Evolutionary conservation across 2,113 vertebrate genomes (phyloP), one percentile per base, ranked within the genome.

Genomic region (Haplochromis vanheusdeni): DNA sequence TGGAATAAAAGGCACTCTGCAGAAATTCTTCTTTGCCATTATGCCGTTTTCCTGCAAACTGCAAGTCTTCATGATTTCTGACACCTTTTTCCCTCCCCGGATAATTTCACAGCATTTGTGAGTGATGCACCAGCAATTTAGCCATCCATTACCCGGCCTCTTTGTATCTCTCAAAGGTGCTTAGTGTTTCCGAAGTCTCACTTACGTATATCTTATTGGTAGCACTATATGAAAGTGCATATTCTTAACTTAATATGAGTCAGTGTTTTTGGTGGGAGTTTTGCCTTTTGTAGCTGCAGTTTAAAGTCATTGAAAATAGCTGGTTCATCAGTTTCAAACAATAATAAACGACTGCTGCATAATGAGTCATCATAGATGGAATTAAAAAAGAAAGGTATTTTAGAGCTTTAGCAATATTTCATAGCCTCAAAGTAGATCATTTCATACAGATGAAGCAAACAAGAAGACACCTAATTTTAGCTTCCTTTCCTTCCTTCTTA

Each of bases 111-210:
- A 73, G 35, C 40, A 9, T 83, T 89, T 79, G 31, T 86, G 86
- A 90, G 81, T 90, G 87, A 90, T 85, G 88, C 52, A 80, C 28
- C 80, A 54, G 68, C 87, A 80, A 65, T 91, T 90, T 75, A 37
- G 26, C 26, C 73, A 65, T 75, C 28, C 5, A 60, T 84, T 82
- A 56, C 79, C 84, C 79, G 31, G 51, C 56, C 37, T 83, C 60
- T 75, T 58, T 86, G 73, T 80, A 28, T 62, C 82, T 84, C 86
- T 90, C 82, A 26, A 87, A 84, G 84, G 80, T 90, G 82, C 11
- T 35, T 81, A 60, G 84, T 81, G 91, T 81, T 70, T 31, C 79
- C 56, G 3, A 88, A 86, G 79, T 75, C 79, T 90, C 60, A 60
- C 52, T 86, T 83, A 35, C 17, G 6, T 89, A 83, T 88, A 87